phyloP scores from a whole-genome alignment of 1,140 invertebrate genomes.

The Caerostris extrusa region DNA sequence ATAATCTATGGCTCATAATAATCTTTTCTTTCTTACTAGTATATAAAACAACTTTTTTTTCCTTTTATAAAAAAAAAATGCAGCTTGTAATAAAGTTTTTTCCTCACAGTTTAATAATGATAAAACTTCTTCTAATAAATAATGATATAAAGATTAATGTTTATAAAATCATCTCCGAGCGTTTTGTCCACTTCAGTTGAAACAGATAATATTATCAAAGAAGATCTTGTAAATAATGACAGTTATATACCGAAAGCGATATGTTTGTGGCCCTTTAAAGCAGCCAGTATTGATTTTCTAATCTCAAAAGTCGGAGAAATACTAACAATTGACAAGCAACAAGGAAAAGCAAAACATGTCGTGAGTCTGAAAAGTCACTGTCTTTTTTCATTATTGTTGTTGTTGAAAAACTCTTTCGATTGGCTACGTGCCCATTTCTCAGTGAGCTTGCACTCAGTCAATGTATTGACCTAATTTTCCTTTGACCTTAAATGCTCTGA shows the following conservation, averaged over 20 bases:
- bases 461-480: neutral
- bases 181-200: neutral
- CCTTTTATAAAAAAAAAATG: no score
- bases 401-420: neutral
- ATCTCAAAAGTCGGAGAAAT: neutral
- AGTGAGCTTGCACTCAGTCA: neutral
- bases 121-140: no score
- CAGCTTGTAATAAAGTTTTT: no score
- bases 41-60: no score
- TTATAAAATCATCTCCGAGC: neutral
- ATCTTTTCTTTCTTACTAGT: no score
- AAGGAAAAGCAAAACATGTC: slow-evolving; percentile 3
- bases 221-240: neutral
- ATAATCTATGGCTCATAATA: no score
- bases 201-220: neutral
- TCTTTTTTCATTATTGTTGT: no score
- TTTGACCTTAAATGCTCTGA: slow-evolving; percentile 3
- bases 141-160: no score
- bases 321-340: slow-evolving; percentile 1
- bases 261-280: neutral
- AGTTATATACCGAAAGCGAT: neutral
- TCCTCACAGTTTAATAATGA: no score
- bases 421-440: slow-evolving; percentile 1
- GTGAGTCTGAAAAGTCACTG: neutral
- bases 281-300: neutral